These are phyloP conservation scores for Griposia aprilina DNA, from an alignment of 2,888 invertebrate species.

Conservation along the genomic window DNA sequence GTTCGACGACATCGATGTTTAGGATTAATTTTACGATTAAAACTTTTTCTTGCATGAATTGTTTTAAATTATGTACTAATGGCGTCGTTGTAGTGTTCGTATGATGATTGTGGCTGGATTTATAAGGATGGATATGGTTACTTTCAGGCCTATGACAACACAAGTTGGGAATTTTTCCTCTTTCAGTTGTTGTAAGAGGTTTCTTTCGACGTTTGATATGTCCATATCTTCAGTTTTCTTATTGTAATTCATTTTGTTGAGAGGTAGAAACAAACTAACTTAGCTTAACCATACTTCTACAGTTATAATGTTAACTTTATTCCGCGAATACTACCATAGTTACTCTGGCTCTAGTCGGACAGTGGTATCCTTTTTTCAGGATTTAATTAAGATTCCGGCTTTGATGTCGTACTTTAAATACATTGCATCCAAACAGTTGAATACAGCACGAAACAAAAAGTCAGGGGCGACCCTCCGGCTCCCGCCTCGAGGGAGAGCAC, in stretches of 20 bases:
- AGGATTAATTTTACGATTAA: constrained; percentile 59
- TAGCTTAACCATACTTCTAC: neutral
- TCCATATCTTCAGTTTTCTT: constrained; percentile 80
- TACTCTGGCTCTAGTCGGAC: neutral
- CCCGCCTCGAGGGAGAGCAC: constrained; percentile 81
- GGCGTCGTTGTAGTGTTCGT: neutral
- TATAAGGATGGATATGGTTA: neutral
- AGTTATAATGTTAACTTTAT: neutral
- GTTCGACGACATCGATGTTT: constrained; percentile 68
- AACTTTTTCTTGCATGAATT: constrained; percentile 46
- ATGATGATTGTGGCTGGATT: neutral
- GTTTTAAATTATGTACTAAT: constrained; percentile 38
- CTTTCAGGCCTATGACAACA: neutral
- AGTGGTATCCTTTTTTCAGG: constrained; percentile 38
- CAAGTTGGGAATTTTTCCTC: constrained; percentile 75
- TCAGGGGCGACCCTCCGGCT: constrained; percentile 82
- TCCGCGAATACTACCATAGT: neutral
- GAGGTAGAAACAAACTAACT: neutral
- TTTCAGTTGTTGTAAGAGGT: constrained; percentile 84
- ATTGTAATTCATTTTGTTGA: constrained; percentile 65
- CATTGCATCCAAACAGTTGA: constrained; percentile 67
- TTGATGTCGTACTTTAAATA: constrained; percentile 49
- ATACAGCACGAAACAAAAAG: constrained; percentile 80
- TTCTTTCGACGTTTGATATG: constrained; percentile 81
- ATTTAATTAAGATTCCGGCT: constrained; percentile 56